Evolutionary conservation across 92 coral and sea anemone species (phyloP).

Genomic region (Palythoa grandiflora): DNA sequence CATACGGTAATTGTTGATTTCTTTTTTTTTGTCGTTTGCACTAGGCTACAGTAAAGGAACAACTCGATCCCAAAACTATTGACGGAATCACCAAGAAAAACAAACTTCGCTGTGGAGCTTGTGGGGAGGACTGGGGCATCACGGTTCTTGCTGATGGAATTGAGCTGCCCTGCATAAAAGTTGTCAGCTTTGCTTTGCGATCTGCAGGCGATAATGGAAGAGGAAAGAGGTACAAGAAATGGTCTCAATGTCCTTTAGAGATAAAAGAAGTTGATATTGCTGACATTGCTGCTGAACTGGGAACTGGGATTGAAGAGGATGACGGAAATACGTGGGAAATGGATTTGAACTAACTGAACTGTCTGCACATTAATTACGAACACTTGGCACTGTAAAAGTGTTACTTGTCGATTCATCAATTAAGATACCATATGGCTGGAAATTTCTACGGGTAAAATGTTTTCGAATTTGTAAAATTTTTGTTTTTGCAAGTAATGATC

Average conservation of each 20-base stretch:
- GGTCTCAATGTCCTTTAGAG: constrained; percentile 82
- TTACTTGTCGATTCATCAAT: too few species aligned
- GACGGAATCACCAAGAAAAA: constrained; percentile 73
- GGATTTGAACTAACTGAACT: constrained; percentile 33
- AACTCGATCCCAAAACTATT: constrained; percentile 46
- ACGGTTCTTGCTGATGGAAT: constrained; percentile 63
- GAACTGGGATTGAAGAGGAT: background rate
- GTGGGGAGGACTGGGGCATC: constrained; percentile 90
- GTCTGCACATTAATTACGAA: background rate
- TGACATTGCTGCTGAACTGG: constrained; percentile 14
- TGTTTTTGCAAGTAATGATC: too few species aligned
- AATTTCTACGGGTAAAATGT: too few species aligned
- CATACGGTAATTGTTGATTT: too few species aligned
- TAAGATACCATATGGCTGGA: too few species aligned
- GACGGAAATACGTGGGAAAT: constrained; percentile 22
- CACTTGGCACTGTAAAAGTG: too few species aligned
- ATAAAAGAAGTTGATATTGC: constrained; percentile 60
- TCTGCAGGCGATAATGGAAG: constrained; percentile 33
- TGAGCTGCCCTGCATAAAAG: constrained; percentile 84
- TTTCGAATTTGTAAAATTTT: too few species aligned
- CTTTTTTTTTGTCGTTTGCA: too few species aligned
- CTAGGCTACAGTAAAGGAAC: constrained; percentile 46
- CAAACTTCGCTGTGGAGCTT: constrained; percentile 67
- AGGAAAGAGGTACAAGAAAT: constrained; percentile 62
- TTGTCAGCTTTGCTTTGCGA: constrained; percentile 67